Evolutionary conservation across 2,797 vertebrate species (phyloP), one percentile per base, ranked within the genome.

Genomic region (Periparus ater): DNA sequence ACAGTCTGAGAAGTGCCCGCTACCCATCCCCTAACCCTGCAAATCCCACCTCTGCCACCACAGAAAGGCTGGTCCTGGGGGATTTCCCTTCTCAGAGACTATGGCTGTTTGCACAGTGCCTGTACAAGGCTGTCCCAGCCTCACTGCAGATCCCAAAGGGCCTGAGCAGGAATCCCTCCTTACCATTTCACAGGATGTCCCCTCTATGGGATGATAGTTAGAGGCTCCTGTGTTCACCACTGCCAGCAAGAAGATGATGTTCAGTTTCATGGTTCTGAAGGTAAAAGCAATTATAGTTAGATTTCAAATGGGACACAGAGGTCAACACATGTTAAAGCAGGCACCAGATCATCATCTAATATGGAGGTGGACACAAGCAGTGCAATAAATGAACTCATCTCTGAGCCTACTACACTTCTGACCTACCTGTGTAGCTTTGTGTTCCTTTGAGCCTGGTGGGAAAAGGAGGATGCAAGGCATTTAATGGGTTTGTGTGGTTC

Each of bases 211-310:
- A 38, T 88, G 97, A 53, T 97, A 89, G 70, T 97, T 97, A 4
- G 97, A 96, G 40, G 92, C 93, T 78, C 97, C 97, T 65, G 95
- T 95, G 71, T 96, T 97, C 96, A 98, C 91, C 93, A 97, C 78
- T 81, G 98, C 96, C 97, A 98, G 97, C 93, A 99, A 93, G 70
- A 99, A 96, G 97, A 98, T 87, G 90, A 98, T 78, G 96, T 97
- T 94, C 71, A 94, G 57, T 83, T 97, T 98, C 99, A 99, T 99
- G 97, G 96, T 97, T 98, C 99, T 99, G 98, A 19, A 89, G 80
- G 27, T 36, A 67, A 83, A 93, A 84, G n/a, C 29, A 51, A 32
- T 66, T 30, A n/a, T 2, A 2, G 55, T 97, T 47, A 97, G 79
- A 55, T 50, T 73, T 63, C 44, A 72, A 13, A 42, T 0, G 2